These are phyloP conservation scores for Microplitis demolitor DNA, from an alignment of 1,140 invertebrate species.

Conservation along the genomic window DNA sequence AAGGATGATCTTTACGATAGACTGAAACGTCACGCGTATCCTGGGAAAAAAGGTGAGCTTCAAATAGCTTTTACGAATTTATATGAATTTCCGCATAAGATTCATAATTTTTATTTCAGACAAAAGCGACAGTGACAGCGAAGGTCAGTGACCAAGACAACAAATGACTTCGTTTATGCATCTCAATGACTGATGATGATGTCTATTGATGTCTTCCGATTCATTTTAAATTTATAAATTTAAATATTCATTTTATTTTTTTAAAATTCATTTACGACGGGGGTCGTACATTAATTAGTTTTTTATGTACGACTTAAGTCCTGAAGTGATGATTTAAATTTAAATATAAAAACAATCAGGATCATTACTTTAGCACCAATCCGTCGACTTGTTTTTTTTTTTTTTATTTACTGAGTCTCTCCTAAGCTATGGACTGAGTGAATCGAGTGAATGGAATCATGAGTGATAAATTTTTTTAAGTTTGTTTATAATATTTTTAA, in stretches of 20 bases:
- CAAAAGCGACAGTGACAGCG: constrained; percentile 90
- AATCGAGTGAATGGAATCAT: constrained; percentile 13
- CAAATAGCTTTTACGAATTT: not conserved
- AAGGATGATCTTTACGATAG: constrained; percentile 96
- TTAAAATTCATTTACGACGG: not conserved
- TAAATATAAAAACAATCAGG: not conserved
- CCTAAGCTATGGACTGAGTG: constrained; percentile 14
- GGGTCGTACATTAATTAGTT: not conserved
- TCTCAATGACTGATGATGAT: not conserved
- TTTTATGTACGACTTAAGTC: constrained; percentile 35
- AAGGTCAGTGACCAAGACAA: constrained; percentile 72
- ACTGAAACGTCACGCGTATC: constrained; percentile 93
- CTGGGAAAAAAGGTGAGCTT: constrained; percentile 87
- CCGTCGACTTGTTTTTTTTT: constrained; percentile 14
- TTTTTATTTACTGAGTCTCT: constrained; percentile 7
- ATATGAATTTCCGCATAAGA: constrained; percentile 14
- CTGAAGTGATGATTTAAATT: constrained; percentile 44
- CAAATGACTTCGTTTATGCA: constrained; percentile 1
- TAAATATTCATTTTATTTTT: too few relatives aligned
- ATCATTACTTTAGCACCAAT: constrained; percentile 45
- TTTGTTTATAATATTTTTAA: constrained; percentile 46
- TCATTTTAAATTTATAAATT: not conserved
- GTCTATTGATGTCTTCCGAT: not conserved
- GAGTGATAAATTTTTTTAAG: constrained; percentile 14
- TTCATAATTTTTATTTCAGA: constrained; percentile 66